Evolutionary conservation across 2,888 invertebrate species (phyloP), one percentile per base, ranked within the genome.

Genomic region (Epistrophe grossulariae): DNA sequence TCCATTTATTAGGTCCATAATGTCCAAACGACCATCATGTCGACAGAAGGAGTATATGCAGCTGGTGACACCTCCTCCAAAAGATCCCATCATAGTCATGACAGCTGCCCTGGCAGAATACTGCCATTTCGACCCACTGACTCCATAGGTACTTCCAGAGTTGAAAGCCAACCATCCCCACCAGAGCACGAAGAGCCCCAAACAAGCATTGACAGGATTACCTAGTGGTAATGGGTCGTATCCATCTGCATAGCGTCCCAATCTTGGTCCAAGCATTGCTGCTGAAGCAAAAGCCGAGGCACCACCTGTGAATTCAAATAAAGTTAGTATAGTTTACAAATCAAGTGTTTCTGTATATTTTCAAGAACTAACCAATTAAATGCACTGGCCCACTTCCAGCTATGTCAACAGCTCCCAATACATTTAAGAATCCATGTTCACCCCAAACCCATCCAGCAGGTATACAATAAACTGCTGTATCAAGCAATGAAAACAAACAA

Each of bases 101-200:
- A 98, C 97, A 0, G 98, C 97, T 0, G 98, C 97, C 59, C 97
- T 94, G 0, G 97, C 97, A 0, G 98, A 97, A 91, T 97, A 97
- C 91, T 97, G 96, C 98, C 98, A 98, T 92, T 97, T 97, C 8
- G 96, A 95, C 0, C 97, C 97, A 87, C 96, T 93, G 0, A 93
- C 95, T 77, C 97, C 97, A 90, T 97, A 97, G 66, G 97, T 97
- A 89, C 97, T 97, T n/a, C 98, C 98, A 71, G 98, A 98, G 93
- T 98, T 98, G 91, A 98, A 98, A 0, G 98, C 98, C 73, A 99
- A 93, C 98, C 98, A 98, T 0, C 98, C 98, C 98, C 98, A 98
- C 98, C 98, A 98, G 0, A 98, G 93, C 48, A 98, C 98, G 91
- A 98, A 98, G 15, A 98, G 95, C 0, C 98, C 98, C 95, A 98